A percentile compares a stretch with the other conserved stretches of the same genome.
These are phyloP conservation scores for Pilophorus perplexus DNA, from an alignment of 2,888 invertebrate species.

Conservation along the genomic window DNA sequence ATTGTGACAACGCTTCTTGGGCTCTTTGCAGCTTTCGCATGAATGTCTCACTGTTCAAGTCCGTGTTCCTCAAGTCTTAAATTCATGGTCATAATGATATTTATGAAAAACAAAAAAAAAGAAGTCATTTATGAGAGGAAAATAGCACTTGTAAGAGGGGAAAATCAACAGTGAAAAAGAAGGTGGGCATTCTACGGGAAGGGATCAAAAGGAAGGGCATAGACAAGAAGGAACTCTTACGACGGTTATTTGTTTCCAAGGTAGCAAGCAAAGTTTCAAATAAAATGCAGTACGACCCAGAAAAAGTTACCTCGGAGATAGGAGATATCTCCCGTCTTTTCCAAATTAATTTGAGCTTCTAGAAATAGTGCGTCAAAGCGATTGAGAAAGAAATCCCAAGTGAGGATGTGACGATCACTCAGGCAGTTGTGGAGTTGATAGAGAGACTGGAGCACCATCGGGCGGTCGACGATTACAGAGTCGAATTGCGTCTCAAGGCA, in stretches of 20 bases:
- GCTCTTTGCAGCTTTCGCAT: constrained; percentile 83
- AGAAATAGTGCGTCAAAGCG: constrained; percentile 92
- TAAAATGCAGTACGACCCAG: too few relatives aligned
- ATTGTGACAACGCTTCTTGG: constrained; percentile 77
- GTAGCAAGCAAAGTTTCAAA: too few relatives aligned
- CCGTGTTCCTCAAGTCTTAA: constrained; percentile 84
- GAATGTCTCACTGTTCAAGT: constrained; percentile 81
- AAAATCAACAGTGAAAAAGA: constrained; percentile 8
- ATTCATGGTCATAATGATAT: constrained; percentile 24
- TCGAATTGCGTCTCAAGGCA: constrained; percentile 99
- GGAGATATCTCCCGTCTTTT: constrained; percentile 78
- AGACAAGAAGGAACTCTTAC: not conserved
- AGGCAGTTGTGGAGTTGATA: constrained; percentile 92
- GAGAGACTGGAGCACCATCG: constrained; percentile 92
- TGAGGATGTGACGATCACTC: constrained; percentile 82
- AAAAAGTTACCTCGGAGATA: constrained; percentile 68
- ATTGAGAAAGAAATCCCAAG: constrained; percentile 97
- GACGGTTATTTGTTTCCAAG: too few relatives aligned
- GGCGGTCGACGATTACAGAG: constrained; percentile 91
- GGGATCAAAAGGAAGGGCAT: not conserved
- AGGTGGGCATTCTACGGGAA: not conserved
- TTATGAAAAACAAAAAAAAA: constrained; percentile 16
- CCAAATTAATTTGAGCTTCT: constrained; percentile 90
- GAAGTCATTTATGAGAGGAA: not conserved
- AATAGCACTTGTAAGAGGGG: not conserved